These are phyloP conservation scores for Siderastrea radians DNA, from an alignment of 92 coral and sea anemone species.

Conservation along the genomic window DNA sequence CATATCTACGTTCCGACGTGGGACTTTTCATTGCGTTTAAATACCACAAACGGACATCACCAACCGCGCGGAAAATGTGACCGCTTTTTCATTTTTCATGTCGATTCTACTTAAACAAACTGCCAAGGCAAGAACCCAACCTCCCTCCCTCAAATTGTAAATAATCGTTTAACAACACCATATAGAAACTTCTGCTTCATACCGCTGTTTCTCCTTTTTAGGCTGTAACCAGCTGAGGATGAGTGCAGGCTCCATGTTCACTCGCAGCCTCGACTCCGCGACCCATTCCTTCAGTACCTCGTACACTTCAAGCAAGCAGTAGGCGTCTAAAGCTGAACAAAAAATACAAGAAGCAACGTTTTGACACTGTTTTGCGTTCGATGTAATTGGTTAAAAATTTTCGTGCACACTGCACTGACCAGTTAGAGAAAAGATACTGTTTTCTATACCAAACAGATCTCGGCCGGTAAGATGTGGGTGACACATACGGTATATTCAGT, in stretches of 20 bases:
- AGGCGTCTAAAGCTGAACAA: constrained; percentile 89
- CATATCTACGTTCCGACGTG: too few species aligned
- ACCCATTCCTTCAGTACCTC: constrained; percentile 88
- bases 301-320: constrained; percentile 90
- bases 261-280: constrained; percentile 64
- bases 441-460: too few species aligned
- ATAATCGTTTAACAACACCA: too few species aligned
- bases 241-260: constrained; percentile 90
- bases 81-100: too few species aligned
- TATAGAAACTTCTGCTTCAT: neutral
- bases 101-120: too few species aligned
- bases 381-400: neutral
- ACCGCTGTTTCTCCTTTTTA: constrained; percentile 62
- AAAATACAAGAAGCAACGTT: neutral
- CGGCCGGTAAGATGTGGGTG: too few species aligned
- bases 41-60: too few species aligned
- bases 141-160: too few species aligned
- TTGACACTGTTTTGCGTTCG: neutral
- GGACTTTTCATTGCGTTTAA: too few species aligned
- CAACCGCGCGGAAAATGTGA: too few species aligned
- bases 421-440: neutral
- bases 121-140: too few species aligned
- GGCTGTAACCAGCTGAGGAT: constrained; percentile 78
- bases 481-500: too few species aligned
- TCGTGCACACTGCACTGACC: neutral